Percentiles rank a stretch among this genome's conserved stretches.
Evolutionary conservation across 2,888 invertebrate genomes (phyloP).

Genomic region (Pinctada fucata): DNA sequence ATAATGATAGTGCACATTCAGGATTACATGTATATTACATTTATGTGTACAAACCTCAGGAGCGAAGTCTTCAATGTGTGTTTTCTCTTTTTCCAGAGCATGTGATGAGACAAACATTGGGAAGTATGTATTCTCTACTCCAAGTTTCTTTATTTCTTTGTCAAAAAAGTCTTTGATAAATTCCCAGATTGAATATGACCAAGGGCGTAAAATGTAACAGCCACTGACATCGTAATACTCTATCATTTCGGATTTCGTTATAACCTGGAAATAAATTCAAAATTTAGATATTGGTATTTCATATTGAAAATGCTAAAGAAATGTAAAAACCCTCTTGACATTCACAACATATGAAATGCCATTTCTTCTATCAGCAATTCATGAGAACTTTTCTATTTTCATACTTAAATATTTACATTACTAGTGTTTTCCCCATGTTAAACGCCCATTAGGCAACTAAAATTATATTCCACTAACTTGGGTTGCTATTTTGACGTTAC

Average conservation of each 20-base stretch:
- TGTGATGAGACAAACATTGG: conserved; percentile 96
- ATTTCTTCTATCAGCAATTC: too few relatives aligned
- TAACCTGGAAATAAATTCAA: conserved; percentile 77
- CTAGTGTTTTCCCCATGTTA: too few relatives aligned
- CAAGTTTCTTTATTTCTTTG: conserved; percentile 89
- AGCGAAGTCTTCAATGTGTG: conserved; percentile 98
- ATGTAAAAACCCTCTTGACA: too few relatives aligned
- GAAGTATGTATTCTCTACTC: conserved; percentile 98
- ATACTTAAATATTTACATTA: too few relatives aligned
- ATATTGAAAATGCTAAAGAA: too few relatives aligned
- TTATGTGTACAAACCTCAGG: conserved; percentile 86
- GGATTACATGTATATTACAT: too few relatives aligned
- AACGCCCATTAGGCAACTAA: too few relatives aligned
- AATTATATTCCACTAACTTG: too few relatives aligned
- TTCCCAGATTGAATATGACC: conserved; percentile 98
- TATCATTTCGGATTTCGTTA: conserved; percentile 96
- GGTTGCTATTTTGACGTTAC: too few relatives aligned
- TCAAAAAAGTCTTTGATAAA: conserved; percentile 91
- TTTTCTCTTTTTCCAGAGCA: conserved; percentile 95
- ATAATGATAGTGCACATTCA: too few relatives aligned
- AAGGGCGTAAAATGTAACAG: conserved; percentile 98
- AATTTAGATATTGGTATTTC: neutral
- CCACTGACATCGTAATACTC: conserved; percentile 99
- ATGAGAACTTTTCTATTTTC: too few relatives aligned
- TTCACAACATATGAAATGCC: too few relatives aligned